Conservation (phyloP, 2,888 invertebrate genomes). For the Epirrhoe alternata region DNA sequence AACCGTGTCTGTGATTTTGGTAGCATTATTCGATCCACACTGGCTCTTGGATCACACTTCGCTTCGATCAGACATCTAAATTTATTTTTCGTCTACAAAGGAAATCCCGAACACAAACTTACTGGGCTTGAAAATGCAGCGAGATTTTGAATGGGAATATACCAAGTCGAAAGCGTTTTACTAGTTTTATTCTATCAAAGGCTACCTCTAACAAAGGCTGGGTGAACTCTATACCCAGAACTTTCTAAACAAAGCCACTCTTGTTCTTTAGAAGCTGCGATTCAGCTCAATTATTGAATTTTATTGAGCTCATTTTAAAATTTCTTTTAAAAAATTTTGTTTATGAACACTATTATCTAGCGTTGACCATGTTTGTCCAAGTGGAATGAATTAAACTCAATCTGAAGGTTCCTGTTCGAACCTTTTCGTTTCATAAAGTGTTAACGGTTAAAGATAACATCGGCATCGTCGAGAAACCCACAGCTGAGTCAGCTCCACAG, state of each 20-base stretch:
- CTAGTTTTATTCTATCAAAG: constrained; percentile 21
- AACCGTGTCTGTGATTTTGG: too few species aligned
- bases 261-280: constrained; percentile 16
- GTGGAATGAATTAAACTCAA: too few species aligned
- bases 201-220: constrained; percentile 15
- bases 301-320: constrained; percentile 9
- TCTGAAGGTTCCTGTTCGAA: too few species aligned
- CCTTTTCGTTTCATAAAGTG: too few species aligned
- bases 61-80: neutral
- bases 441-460: too few species aligned
- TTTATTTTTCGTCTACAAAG: neutral
- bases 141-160: neutral
- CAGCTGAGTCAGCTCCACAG: too few species aligned
- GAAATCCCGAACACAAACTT: neutral
- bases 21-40: too few species aligned
- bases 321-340: neutral
- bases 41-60: neutral
- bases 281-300: neutral
- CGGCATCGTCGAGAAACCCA: too few species aligned
- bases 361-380: too few species aligned
- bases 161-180: neutral
- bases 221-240: constrained; percentile 11
- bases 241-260: constrained; percentile 21
- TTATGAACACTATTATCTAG: neutral
- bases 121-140: neutral